phyloP scores from a whole-genome alignment of 2,888 invertebrate species.

The Mamestra brassicae region DNA sequence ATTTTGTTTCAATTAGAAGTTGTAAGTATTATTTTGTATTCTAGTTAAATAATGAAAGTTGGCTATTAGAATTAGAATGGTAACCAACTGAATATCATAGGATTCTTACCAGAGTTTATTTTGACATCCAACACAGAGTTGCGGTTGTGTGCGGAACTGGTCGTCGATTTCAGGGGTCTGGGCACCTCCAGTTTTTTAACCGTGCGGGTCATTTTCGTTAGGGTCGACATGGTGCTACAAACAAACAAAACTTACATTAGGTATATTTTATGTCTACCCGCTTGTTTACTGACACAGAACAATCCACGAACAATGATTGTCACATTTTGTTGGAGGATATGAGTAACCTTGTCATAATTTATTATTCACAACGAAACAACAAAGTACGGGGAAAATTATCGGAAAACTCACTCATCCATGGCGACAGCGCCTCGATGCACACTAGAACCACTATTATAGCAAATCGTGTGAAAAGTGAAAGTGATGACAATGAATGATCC shows the following conservation, averaged over 20 bases:
- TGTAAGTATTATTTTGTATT: not conserved
- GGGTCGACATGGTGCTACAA: constrained; percentile 90
- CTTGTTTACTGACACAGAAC: constrained; percentile 60
- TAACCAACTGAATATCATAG: constrained; percentile 18
- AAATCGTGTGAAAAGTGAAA: constrained; percentile 90
- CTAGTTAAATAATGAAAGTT: constrained; percentile 3
- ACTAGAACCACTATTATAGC: constrained; percentile 84
- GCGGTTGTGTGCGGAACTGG: constrained; percentile 90
- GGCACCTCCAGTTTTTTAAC: constrained; percentile 94
- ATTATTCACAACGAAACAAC: constrained; percentile 80
- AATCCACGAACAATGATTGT: constrained; percentile 74
- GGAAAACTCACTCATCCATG: constrained; percentile 90
- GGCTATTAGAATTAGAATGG: not conserved
- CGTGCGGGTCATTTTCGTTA: constrained; percentile 92
- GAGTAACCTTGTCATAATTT: constrained; percentile 84
- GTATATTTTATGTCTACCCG: constrained; percentile 12
- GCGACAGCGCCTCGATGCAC: constrained; percentile 83
- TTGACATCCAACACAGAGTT: constrained; percentile 89
- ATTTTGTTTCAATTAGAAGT: constrained; percentile 23
- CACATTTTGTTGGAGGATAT: constrained; percentile 79
- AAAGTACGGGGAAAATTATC: constrained; percentile 76
- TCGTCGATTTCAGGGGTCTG: constrained; percentile 93
- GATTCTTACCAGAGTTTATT: constrained; percentile 88
- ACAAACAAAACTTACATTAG: constrained; percentile 61
- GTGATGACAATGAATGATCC: constrained; percentile 90